Percentiles rank a stretch among this genome's conserved stretches.
Conservation (phyloP, 2,113 vertebrate species). For the Alligator mississippiensis region DNA sequence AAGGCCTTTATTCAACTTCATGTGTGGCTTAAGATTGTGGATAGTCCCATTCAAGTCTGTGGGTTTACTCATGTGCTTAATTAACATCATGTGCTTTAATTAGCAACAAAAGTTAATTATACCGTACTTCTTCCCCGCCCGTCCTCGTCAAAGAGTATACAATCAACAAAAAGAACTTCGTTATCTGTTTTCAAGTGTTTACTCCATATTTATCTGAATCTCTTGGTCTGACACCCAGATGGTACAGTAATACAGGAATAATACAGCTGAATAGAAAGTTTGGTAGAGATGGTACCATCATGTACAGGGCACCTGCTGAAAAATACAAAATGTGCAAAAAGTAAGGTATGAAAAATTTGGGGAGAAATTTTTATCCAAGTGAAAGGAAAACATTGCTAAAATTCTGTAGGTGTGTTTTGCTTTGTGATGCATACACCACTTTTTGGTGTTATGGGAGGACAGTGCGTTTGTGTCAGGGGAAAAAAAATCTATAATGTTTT, state of each 20-base stretch:
- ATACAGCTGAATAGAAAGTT: not conserved
- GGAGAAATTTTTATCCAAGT: not conserved
- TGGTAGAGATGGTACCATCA: not conserved
- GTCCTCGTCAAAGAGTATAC: slow-evolving; percentile 49
- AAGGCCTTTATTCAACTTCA: not conserved
- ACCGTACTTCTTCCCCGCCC: slow-evolving; percentile 34
- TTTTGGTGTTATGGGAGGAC: not conserved
- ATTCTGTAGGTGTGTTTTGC: not conserved
- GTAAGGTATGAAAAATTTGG: slow-evolving; percentile 33
- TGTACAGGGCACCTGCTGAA: slow-evolving; percentile 4
- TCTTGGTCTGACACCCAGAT: slow-evolving; percentile 9
- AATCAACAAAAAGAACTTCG: not conserved
- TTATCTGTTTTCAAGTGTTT: not conserved
- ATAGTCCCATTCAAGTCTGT: not conserved
- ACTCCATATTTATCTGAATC: slow-evolving; percentile 19
- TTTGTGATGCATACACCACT: not conserved
- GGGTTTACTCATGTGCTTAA: slow-evolving; percentile 20
- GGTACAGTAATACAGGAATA: not conserved
- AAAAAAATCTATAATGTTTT: not conserved
- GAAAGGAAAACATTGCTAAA: slow-evolving; percentile 8
- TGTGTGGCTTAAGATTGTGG: not conserved
- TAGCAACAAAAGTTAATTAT: slow-evolving; percentile 65
- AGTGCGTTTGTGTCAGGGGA: not conserved
- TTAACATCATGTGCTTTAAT: not conserved
- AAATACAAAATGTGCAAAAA: not conserved